Evolutionary conservation across 2,113 vertebrate genomes (phyloP).

Genomic region (Ranitomeya variabilis): DNA sequence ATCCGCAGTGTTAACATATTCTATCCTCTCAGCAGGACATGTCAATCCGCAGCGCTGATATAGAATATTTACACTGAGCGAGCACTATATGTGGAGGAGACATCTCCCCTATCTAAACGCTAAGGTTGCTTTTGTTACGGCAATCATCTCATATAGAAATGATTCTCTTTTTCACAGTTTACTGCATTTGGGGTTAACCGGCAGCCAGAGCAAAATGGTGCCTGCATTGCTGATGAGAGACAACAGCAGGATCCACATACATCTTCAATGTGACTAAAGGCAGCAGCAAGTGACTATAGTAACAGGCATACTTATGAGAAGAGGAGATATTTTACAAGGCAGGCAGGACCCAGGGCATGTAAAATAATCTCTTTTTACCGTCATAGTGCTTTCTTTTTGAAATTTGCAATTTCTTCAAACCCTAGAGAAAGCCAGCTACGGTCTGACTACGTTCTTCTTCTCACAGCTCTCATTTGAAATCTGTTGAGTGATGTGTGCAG

Average conservation of each 20-base stretch:
- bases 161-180: slow-evolving; percentile 13
- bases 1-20: not conserved
- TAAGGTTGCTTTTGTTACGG: not conserved
- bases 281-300: not conserved
- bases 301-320: not conserved
- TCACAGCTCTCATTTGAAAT: not conserved
- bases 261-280: not conserved
- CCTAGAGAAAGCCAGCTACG: not conserved
- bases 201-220: not conserved
- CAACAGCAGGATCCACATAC: not conserved
- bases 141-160: not conserved
- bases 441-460: not conserved
- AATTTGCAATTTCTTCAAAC: not conserved
- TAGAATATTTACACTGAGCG: not conserved
- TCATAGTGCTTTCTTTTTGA: not conserved
- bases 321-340: not conserved
- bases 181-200: not conserved
- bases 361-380: not conserved
- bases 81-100: not conserved
- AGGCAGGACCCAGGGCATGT: not conserved
- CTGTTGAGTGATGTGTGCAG: not conserved
- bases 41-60: slow-evolving; percentile 5
- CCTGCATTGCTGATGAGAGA: slow-evolving; percentile 3
- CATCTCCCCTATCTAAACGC: not conserved
- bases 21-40: not conserved